Evolutionary conservation across 2,113 vertebrate genomes (phyloP), one percentile per base, ranked within the genome.

Genomic region (Etheostoma spectabile): DNA sequence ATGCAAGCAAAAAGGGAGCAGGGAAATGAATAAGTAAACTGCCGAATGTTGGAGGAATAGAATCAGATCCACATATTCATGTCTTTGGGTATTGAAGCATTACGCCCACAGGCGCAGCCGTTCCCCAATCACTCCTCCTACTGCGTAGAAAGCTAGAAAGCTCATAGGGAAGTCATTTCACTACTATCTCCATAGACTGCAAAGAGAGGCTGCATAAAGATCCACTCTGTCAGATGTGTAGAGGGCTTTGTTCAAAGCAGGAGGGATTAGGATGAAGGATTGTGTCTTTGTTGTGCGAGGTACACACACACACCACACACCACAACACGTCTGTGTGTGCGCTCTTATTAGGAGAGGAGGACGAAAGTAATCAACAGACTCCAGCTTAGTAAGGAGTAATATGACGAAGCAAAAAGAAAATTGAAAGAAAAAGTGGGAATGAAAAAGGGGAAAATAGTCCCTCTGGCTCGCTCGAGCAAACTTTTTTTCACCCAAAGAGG

Each of bases 401-500:
- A 77, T 86, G 86, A 86, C 63, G 8, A 65, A 62, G 80, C 70
- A 74, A 62, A 83, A 79, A 53, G 30, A 74, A 63, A 68, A 60
- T 4, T 0, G 1, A 2, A 14, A 13, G 19, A 33, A 22, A 61
- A 49, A 56, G 3, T 24, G 2, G 15, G 55, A 48, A 8, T 38
- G 42, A 52, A 12, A 52, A 12, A 1, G 13, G 49, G n/a, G 56
- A 59, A 11, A 15, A 30, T 33, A 60, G 33, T 59, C 74, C 75
- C 68, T 18, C 3, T 1, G 75, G 75, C 66, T 79, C 42, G 67
- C 16, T 22, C 0, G 19, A 27, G 52, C 52, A 45, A 74, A 45
- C 75, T 80, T 80, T 87, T 81, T 80, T 69, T 73, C 64, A 81
- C 66, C 59, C 85, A n/a, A 73, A 74, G 69, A 70, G 63, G 33